Evolutionary conservation across 2,113 vertebrate species (phyloP), one percentile per base, ranked within the genome.

Genomic region (Rhodinocichla rosea): DNA sequence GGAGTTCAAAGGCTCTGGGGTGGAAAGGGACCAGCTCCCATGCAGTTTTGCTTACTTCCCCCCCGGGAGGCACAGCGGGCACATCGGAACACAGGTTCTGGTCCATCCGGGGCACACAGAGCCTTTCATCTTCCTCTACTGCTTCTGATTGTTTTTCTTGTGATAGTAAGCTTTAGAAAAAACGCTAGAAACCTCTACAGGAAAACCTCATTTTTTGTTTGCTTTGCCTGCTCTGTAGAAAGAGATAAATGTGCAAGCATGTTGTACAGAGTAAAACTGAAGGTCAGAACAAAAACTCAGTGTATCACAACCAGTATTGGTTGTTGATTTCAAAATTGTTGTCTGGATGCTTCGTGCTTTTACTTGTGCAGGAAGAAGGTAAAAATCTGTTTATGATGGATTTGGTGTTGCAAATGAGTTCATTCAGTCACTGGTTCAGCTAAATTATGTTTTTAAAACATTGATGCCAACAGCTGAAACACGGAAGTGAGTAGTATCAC

Each of bases 1-100:
- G 55, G 18, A 77, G 80, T 89, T 94, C 53, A 91, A 89, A 89
- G 87, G 63, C 49, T 83, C 27, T 65, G 59, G 17, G 44, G 33
- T 83, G 63, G 42, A 15, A 45, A 91, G 35, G 0, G 10, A 80
- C 67, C 53, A 37, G 59, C 44, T 47, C 14, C 35, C n/a, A 2
- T 13, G 44, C 81, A 52, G 55, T 33, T 83, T 69, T 80, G 39
- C 47, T 59, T 33, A 3, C 27, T 33, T 71, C 17, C 32, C 39
- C 42, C 16, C 9, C 4, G 16, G 44, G 32, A 71, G 56, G 50
- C 86, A 24, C 5, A 0, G 50, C 1, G 0, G 40, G 50, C 0
- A 1, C 69, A 35, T 53, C 0, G 0, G 64, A 78, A 32, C 62
- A 9, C 45, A 57, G 39, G 10, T 55, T 62, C 49, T 50, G 40